Evolutionary conservation across 2,888 invertebrate species (phyloP).

Genomic region (Macrosoma leucophasiata): DNA sequence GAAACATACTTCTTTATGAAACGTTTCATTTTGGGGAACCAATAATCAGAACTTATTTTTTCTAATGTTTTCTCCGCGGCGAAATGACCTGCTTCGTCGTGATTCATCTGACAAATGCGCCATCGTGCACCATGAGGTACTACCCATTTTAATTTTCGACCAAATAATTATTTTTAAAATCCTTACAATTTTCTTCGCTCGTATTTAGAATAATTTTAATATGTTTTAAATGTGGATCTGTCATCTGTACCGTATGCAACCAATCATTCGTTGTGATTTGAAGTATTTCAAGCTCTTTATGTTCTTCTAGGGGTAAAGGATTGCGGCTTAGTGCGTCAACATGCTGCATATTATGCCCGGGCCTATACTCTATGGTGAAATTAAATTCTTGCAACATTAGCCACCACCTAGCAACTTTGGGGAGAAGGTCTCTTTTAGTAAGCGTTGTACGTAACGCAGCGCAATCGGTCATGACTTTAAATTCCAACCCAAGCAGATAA

Average conservation of each 20-base stretch:
- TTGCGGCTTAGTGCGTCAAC: slow-evolving; percentile 9
- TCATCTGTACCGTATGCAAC: too few relatives aligned
- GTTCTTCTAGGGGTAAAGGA: slow-evolving; percentile 1
- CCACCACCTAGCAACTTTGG: slow-evolving; percentile 30
- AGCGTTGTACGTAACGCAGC: slow-evolving; percentile 4
- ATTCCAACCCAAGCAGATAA: slow-evolving; percentile 8
- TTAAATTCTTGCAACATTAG: slow-evolving; percentile 11
- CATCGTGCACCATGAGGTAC: slow-evolving; percentile 26
- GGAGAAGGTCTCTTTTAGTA: slow-evolving; percentile 14
- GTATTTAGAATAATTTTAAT: too few relatives aligned
- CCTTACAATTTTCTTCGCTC: too few relatives aligned
- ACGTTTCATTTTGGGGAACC: slow-evolving; percentile 26
- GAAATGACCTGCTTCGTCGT: slow-evolving; percentile 28
- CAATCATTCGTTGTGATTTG: too few relatives aligned
- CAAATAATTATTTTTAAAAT: slow-evolving; percentile 24
- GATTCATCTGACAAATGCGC: slow-evolving; percentile 24
- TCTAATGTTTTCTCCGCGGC: slow-evolving; percentile 23
- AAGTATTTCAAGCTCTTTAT: too few relatives aligned
- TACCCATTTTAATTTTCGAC: slow-evolving; percentile 19
- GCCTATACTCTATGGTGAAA: slow-evolving; percentile 12
- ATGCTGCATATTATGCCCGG: slow-evolving; percentile 7
- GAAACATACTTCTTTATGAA: slow-evolving; percentile 24
- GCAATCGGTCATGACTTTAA: slow-evolving; percentile 15
- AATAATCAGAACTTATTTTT: slow-evolving; percentile 19
- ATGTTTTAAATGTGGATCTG: too few relatives aligned